Evolutionary conservation across 2,797 vertebrate species (phyloP).

Genomic region (Luscinia megarhynchos): DNA sequence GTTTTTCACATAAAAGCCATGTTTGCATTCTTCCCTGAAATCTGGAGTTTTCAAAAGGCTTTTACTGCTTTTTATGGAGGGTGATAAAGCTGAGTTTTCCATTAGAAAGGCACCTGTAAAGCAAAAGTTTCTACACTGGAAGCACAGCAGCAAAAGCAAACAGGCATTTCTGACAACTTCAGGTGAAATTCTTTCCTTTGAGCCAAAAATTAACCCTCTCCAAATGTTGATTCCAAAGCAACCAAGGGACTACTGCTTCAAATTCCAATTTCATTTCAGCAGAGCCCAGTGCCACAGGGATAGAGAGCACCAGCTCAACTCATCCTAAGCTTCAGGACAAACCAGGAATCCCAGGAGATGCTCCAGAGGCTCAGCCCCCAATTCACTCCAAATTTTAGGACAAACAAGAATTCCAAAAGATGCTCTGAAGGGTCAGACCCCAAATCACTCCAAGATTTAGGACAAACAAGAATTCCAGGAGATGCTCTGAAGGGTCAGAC

Average conservation of each 20-base stretch:
- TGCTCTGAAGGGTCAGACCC: not conserved
- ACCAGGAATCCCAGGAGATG: not conserved
- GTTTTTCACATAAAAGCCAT: fast-evolving
- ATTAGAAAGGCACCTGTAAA: not conserved
- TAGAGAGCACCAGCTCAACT: not conserved
- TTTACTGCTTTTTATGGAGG: not conserved
- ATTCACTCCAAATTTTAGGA: fast-evolving
- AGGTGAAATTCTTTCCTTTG: not conserved
- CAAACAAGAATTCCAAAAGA: too few species aligned
- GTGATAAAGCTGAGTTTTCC: not conserved
- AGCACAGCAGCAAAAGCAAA: not conserved
- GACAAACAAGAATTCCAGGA: not conserved
- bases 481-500: too few species aligned
- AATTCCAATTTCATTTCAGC: not conserved
- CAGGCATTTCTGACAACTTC: not conserved
- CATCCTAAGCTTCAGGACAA: fast-evolving
- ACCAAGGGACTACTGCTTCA: not conserved
- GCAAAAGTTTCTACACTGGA: not conserved
- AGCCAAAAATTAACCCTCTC: not conserved
- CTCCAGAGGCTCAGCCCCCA: fast-evolving
- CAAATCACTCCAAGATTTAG: not conserved
- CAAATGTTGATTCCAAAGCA: not conserved
- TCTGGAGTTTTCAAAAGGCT: not conserved
- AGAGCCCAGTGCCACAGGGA: not conserved
- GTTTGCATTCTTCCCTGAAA: not conserved